These are phyloP conservation scores for Anabas testudineus DNA, from an alignment of 2,797 vertebrate species.

Conservation along the genomic window DNA sequence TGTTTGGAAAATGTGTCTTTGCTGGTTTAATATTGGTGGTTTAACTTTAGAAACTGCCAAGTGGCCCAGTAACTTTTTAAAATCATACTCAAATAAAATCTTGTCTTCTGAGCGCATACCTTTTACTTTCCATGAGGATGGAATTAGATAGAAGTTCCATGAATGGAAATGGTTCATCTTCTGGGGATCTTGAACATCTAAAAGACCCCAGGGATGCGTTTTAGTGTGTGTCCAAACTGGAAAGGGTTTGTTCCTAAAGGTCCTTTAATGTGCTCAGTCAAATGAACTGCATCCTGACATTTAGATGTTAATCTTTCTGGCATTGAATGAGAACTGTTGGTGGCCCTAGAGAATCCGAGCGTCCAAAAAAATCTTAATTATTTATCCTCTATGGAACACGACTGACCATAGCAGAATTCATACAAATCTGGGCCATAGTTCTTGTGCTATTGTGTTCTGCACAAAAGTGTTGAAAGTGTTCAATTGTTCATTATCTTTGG, in stretches of 20 bases:
- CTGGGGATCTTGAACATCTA: neutral
- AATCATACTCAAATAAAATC: neutral
- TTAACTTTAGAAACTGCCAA: too few relatives aligned
- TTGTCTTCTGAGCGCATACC: too few relatives aligned
- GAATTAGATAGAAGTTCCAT: too few relatives aligned
- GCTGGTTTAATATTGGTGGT: neutral
- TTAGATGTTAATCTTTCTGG: neutral
- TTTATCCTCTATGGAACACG: neutral
- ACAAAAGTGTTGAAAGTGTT: neutral
- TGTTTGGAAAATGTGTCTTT: neutral
- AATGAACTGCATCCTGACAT: neutral
- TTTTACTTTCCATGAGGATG: too few relatives aligned
- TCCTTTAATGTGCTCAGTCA: neutral
- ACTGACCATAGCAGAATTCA: neutral
- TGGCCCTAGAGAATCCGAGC: too few relatives aligned
- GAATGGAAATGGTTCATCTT: neutral
- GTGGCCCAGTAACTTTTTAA: neutral
- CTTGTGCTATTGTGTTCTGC: neutral
- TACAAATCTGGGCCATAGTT: neutral
- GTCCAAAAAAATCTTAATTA: neutral
- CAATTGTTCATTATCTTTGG: neutral
- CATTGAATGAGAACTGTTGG: too few relatives aligned
- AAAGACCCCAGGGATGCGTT: too few relatives aligned
- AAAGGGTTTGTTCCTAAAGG: neutral
- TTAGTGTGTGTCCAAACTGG: neutral